Conservation (phyloP, 1,140 invertebrate genomes). For the Bacillus rossius region DNA sequence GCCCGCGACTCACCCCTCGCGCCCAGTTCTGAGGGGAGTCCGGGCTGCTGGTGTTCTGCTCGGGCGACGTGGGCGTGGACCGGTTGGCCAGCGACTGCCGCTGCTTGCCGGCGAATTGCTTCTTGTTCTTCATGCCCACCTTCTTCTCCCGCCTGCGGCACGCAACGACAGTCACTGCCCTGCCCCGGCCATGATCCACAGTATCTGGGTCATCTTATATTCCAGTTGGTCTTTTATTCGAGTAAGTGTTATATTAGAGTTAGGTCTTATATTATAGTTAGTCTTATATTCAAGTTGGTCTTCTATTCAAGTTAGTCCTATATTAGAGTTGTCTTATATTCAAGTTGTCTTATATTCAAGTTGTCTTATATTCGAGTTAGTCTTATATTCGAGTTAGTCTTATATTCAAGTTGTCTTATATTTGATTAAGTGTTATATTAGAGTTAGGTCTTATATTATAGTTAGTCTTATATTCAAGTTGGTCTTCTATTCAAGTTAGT, state of each 20-base stretch:
- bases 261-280: neutral
- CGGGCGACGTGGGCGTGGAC: constrained; percentile 44
- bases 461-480: too few relatives aligned
- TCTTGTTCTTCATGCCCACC: constrained; percentile 40
- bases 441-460: too few relatives aligned
- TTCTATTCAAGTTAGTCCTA: too few relatives aligned
- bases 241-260: neutral
- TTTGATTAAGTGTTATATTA: too few relatives aligned
- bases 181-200: too few relatives aligned
- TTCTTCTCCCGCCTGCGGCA: constrained; percentile 51
- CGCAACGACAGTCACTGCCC: too few relatives aligned
- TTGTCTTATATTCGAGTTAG: neutral
- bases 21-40: constrained; percentile 34
- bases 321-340: too few relatives aligned
- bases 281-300: neutral
- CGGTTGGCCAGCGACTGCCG: constrained; percentile 42
- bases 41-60: constrained; percentile 39
- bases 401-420: too few relatives aligned
- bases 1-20: constrained; percentile 7
- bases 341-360: too few relatives aligned
- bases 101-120: constrained; percentile 54
- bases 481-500: too few relatives aligned
- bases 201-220: neutral
- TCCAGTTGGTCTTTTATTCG: constrained; percentile 1
- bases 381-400: too few relatives aligned